Evolutionary conservation across 2,888 invertebrate genomes (phyloP), one percentile per base, ranked within the genome.

Genomic region (Brachyptera putata): DNA sequence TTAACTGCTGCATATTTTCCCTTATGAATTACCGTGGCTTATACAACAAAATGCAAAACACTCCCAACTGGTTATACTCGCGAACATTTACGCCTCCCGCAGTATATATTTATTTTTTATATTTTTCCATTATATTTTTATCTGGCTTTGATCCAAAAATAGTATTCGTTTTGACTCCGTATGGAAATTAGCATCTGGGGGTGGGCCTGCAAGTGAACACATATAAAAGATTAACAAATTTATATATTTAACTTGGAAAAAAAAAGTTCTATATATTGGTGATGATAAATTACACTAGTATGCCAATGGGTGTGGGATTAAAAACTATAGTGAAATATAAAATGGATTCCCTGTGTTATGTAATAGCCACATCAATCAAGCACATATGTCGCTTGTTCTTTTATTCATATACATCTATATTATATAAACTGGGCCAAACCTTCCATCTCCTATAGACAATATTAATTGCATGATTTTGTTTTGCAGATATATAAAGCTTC

Each of bases 131-230:
- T 36, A 34, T 53, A 36, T 34, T 53, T 53, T 53, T 36, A 36
- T 53, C 53, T 53, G 53, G 53, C 53, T 53, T 53, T 53, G 53
- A 18, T 53, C 53, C 53, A 53, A 36, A 46, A 53, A 21, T 18
- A 53, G 22, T 36, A 21, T 36, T 22, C 22, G 53, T 22, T 53
- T 53, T 34, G 53, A 53, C 53, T 16, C n/a, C n/a, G n/a, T n/a
- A n/a, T 21, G 18, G n/a, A 22, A 53, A 53, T 53, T 53, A 53
- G 36, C 16, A 53, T 53, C 36, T 2, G 53, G 34, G 34, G 16
- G 14, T 16, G 4, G 16, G 21, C 48, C 24, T 41, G 7, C 41
- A 16, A 21, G 7, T 41, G 2, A 11, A 46, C 46, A 21, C 24
- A 7, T n/a, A 46, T 46, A 46, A 46, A 46, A 46, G 46, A 46